Percentiles rank a stretch among this genome's conserved stretches.
Evolutionary conservation across 2,888 invertebrate genomes (phyloP).

Genomic region (Drosophila maculinotata): DNA sequence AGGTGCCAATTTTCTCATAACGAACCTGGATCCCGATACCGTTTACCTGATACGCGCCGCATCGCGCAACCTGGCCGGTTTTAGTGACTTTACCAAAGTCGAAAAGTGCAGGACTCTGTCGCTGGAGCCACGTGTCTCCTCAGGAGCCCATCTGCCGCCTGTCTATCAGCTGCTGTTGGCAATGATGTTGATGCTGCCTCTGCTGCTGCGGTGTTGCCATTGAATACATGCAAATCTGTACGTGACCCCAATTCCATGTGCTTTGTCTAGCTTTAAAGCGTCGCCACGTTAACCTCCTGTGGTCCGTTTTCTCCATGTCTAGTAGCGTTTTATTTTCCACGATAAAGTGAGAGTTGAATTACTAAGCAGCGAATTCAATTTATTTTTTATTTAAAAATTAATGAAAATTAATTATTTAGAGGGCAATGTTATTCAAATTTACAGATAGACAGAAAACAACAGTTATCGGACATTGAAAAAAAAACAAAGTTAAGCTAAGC

Average conservation of each 20-base stretch:
- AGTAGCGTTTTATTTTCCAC: no score
- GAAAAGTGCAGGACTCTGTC: constrained; percentile 83
- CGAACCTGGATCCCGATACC: constrained; percentile 85
- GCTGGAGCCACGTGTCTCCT: constrained; percentile 77
- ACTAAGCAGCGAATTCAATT: no score
- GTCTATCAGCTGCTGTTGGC: constrained; percentile 24
- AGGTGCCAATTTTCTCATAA: constrained; percentile 86
- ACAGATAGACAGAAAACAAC: no score
- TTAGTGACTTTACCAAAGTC: constrained; percentile 84
- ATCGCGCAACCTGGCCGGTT: constrained; percentile 86
- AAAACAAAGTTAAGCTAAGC: background rate
- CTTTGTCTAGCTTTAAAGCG: constrained; percentile 73
- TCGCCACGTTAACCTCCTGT: constrained; percentile 32
- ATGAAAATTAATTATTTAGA: no score
- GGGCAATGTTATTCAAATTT: no score
- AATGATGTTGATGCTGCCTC: constrained; percentile 6
- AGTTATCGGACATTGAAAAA: background rate
- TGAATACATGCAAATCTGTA: constrained; percentile 33
- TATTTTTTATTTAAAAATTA: no score
- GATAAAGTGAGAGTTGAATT: no score
- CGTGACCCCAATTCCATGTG: constrained; percentile 44
- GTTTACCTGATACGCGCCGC: constrained; percentile 87
- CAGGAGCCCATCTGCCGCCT: constrained; percentile 35
- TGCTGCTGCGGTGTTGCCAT: constrained; percentile 30
- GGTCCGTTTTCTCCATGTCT: background rate